A percentile compares a stretch with the other conserved stretches of the same genome.
phyloP scores from a whole-genome alignment of 2,888 invertebrate genomes.

The Nymphalis urticae region DNA sequence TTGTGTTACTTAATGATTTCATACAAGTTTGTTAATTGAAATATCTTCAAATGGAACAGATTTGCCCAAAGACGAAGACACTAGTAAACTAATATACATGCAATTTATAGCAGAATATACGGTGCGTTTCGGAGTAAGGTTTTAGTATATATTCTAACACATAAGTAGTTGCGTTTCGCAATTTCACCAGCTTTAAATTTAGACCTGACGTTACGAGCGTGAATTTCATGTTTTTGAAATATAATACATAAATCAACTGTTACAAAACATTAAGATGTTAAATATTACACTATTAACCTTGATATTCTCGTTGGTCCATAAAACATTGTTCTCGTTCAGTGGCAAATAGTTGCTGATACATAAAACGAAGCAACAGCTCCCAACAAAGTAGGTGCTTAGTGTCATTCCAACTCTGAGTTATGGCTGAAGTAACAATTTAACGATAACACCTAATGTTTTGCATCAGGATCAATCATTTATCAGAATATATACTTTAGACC shows the following conservation, averaged over 20 bases:
- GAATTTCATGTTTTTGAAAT: too few relatives aligned
- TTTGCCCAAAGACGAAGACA: too few relatives aligned
- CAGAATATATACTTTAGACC: conserved; percentile 1
- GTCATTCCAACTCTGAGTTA: conserved; percentile 50
- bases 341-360: conserved; percentile 4
- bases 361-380: conserved; percentile 31
- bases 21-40: too few relatives aligned
- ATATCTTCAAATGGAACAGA: too few relatives aligned
- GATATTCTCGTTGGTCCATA: conserved; percentile 19
- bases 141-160: too few relatives aligned
- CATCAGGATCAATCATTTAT: background rate
- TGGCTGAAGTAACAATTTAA: conserved; percentile 52
- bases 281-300: background rate
- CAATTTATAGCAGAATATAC: too few relatives aligned
- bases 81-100: too few relatives aligned
- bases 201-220: too few relatives aligned
- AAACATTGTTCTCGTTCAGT: conserved; percentile 17
- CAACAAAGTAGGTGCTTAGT: conserved; percentile 22
- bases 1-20: too few relatives aligned
- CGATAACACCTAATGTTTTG: conserved; percentile 38
- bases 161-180: too few relatives aligned
- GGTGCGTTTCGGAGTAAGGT: too few relatives aligned
- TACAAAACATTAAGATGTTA: conserved; percentile 2
- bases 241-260: conserved; percentile 1
- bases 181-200: too few relatives aligned